Evolutionary conservation across 2,888 invertebrate species (phyloP).

Genomic region (Leucoptera coffeella): DNA sequence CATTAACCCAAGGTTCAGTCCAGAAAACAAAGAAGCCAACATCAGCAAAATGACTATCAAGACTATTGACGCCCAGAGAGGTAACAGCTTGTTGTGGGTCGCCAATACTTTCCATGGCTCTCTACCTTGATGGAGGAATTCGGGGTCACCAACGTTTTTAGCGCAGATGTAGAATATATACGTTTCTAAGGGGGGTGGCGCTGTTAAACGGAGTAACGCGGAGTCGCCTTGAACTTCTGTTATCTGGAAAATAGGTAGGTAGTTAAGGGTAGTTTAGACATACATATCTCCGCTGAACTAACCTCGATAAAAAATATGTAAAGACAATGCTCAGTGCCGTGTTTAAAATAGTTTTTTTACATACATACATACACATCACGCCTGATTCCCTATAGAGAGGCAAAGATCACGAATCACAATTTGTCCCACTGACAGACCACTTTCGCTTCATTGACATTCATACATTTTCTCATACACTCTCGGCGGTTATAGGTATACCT

Average conservation of each 20-base stretch:
- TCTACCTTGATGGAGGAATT: conserved; percentile 61
- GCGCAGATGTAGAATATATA: conserved; percentile 35
- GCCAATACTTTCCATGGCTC: conserved; percentile 59
- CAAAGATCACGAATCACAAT: too few relatives aligned
- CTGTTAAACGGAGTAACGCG: conserved; percentile 18
- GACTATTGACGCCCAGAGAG: conserved; percentile 70
- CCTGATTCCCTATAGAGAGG: too few relatives aligned
- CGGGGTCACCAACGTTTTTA: conserved; percentile 13
- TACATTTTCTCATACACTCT: too few relatives aligned
- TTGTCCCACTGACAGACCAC: too few relatives aligned
- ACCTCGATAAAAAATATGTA: too few relatives aligned
- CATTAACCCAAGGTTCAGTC: conserved; percentile 94
- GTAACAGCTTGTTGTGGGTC: conserved; percentile 65
- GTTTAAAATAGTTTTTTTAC: too few relatives aligned
- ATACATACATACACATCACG: too few relatives aligned
- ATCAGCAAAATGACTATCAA: conserved; percentile 69
- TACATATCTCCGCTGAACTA: too few relatives aligned
- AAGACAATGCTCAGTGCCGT: too few relatives aligned
- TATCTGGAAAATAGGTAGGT: conserved; percentile 13
- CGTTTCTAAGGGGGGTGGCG: conserved; percentile 22
- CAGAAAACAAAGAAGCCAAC: conserved; percentile 94
- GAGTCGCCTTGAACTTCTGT: conserved; percentile 14
- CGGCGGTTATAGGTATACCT: too few relatives aligned
- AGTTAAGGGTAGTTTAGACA: too few relatives aligned
- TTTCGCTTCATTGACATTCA: too few relatives aligned